Evolutionary conservation across 2,888 invertebrate species (phyloP).

Genomic region (Falcaria lacertinaria): DNA sequence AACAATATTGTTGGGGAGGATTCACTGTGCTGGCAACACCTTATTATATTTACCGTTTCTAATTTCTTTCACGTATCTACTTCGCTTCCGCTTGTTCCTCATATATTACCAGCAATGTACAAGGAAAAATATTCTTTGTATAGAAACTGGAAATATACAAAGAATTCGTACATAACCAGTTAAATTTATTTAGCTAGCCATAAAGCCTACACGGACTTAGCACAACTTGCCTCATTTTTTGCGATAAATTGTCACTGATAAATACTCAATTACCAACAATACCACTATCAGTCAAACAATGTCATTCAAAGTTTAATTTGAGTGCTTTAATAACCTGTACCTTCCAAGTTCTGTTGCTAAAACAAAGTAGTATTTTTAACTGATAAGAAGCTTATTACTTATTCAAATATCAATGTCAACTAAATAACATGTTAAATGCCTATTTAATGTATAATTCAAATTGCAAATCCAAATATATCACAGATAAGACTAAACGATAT

Average conservation of each 20-base stretch:
- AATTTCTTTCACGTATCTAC: no score
- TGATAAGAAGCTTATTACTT: background rate
- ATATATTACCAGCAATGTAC: no score
- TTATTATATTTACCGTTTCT: no score
- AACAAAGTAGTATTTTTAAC: background rate
- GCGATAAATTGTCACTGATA: background rate
- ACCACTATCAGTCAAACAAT: background rate
- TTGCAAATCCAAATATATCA: background rate
- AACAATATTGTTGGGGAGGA: no score
- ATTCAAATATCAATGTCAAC: constrained; percentile 3
- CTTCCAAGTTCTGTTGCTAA: background rate
- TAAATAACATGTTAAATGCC: background rate
- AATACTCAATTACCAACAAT: background rate
- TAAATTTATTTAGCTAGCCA: no score
- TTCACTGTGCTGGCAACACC: no score
- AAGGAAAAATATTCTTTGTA: no score
- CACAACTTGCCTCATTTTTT: no score
- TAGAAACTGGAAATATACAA: no score
- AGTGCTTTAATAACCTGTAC: background rate
- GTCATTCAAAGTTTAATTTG: background rate
- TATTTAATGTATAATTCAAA: background rate
- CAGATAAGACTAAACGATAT: background rate
- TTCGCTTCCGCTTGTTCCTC: no score
- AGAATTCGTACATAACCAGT: no score
- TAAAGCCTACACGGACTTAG: no score